Conservation (phyloP, 2,888 invertebrate genomes). For the Drosophila tanythrix region DNA sequence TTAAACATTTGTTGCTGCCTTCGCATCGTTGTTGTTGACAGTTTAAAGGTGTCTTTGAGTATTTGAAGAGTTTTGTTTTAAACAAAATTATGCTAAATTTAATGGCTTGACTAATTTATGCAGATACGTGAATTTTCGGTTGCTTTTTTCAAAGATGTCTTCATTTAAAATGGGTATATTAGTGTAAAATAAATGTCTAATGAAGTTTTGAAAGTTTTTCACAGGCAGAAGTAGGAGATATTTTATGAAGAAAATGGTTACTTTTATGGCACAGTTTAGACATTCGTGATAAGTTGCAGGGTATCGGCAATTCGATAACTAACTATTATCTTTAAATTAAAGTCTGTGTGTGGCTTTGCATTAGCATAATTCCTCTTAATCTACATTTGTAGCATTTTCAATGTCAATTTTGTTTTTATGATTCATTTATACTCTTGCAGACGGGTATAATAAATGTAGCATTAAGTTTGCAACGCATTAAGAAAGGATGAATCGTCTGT, state of each 20-base stretch:
- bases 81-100: conserved; percentile 57
- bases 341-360: conserved; percentile 13
- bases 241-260: background rate
- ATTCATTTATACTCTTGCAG: background rate
- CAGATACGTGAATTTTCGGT: conserved; percentile 9
- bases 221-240: no score
- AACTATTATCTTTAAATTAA: background rate
- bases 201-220: background rate
- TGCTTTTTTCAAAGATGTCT: conserved; percentile 4
- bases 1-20: conserved; percentile 14
- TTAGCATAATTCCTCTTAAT: conserved; percentile 22
- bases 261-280: background rate
- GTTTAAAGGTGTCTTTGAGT: conserved; percentile 39
- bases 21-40: conserved; percentile 11
- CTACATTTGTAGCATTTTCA: conserved; percentile 32
- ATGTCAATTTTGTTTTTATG: conserved; percentile 32
- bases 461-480: background rate
- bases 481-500: background rate
- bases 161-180: background rate
- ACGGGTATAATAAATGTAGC: background rate
- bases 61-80: conserved; percentile 49
- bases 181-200: background rate
- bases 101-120: conserved; percentile 19
- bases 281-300: background rate
- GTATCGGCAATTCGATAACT: background rate